Base-by-base conservation (phyloP, 2,113 vertebrate species). In the Calidris pygmaea region DNA sequence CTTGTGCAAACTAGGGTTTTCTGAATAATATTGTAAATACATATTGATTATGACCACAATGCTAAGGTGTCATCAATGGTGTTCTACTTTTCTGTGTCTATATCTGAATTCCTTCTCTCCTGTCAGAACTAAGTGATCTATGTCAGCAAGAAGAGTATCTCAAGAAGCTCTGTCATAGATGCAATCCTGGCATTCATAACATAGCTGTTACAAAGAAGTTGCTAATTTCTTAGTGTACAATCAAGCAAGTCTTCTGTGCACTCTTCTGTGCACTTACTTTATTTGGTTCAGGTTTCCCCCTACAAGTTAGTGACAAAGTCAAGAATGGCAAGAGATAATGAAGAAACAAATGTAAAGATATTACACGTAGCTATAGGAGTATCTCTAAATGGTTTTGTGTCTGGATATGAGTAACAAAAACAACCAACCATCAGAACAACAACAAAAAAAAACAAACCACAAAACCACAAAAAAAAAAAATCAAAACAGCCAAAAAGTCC, bases 361-460 rank as follows among this genome's bases (percentile, higher is more conserved):
- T 30, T 37, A 70, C 3, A 3, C 1, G 1, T 29, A 59, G 9
- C 19, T 24, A 19, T 2, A 48, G 12, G 10, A 66, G 6, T 29
- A 26, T 21, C 14, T 87, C 45, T 56, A 35, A 60, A 3, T n/a
- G 8, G 1, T 35, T 67, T 71, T 35, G 7, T 27, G 12, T 56
- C 43, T 72, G 23, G 21, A 76, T 62, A 71, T 1, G 1, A 77
- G 8, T 37, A 74, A 73, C 5, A 73, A 39, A 85, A 81, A 3
- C 3, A 58, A 82, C 1, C 30, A 55, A 37, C 7, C 17, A 27
- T 17, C 37, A 72, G 8, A 19, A 58, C 21, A 50, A 34, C 37
- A 37, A 39, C 48, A 22, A 45, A 12, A 18, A 13, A 56, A 4
- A 24, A n/a, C 10, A 50, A n/a, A 9, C 3, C 23, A 62, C 12